Conservation (phyloP, 2,113 vertebrate genomes). For the Alethe castanea region DNA sequence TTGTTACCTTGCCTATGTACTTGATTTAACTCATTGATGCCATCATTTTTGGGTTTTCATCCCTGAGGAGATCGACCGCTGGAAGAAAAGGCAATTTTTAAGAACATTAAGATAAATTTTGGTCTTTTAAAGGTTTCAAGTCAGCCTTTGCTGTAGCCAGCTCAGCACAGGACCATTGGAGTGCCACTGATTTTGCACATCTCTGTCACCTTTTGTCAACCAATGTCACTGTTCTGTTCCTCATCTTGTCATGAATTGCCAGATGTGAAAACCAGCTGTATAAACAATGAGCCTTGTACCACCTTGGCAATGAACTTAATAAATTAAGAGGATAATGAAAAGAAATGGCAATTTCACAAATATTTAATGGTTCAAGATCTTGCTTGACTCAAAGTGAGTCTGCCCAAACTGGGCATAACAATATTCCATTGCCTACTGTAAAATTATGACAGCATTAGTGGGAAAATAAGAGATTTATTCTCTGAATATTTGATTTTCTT, state of each 20-base stretch:
- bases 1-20: background rate
- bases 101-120: background rate
- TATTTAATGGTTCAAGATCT: background rate
- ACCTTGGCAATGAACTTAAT: constrained; percentile 12
- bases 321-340: constrained; percentile 1
- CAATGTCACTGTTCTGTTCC: background rate
- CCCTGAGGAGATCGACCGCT: background rate
- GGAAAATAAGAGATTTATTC: background rate
- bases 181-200: background rate
- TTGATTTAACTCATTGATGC: background rate
- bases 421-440: background rate
- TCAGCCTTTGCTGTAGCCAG: background rate
- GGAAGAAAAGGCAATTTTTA: background rate
- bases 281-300: background rate
- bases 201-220: background rate
- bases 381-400: background rate
- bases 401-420: background rate
- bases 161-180: background rate
- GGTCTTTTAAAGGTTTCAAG: background rate
- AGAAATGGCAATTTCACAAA: background rate
- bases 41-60: background rate
- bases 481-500: background rate
- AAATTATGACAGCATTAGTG: background rate
- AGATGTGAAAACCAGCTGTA: constrained; percentile 17
- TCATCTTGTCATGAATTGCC: background rate